phyloP scores from a whole-genome alignment of 53 echinoderm and acorn worm species.

The Glandiceps talaboti region DNA sequence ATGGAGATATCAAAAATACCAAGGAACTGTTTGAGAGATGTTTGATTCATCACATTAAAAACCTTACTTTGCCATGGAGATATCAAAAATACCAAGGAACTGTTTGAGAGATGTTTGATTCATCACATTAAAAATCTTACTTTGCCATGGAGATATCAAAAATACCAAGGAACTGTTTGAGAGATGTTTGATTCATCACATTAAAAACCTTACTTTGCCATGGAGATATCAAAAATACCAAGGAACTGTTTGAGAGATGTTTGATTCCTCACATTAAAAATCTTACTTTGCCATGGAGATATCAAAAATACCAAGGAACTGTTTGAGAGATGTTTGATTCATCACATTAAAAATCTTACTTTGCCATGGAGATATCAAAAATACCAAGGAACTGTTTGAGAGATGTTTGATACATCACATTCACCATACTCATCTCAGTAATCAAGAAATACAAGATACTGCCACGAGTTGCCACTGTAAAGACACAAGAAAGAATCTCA shows the following conservation, averaged over 20 bases:
- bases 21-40: background rate
- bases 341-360: slow-evolving; percentile 29
- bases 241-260: background rate
- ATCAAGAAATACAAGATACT: slow-evolving; percentile 98
- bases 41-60: background rate
- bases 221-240: background rate
- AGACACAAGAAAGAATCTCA: no score
- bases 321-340: no score
- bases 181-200: slow-evolving; percentile 96
- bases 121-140: slow-evolving; percentile 47
- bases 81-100: background rate
- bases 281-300: slow-evolving; percentile 85
- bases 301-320: no score
- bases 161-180: slow-evolving; percentile 88
- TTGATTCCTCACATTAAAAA: slow-evolving; percentile 22
- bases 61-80: background rate
- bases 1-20: background rate
- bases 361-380: slow-evolving; percentile 97
- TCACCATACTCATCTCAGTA: slow-evolving; percentile 99
- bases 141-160: slow-evolving; percentile 97
- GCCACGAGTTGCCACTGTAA: slow-evolving; percentile 84
- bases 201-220: slow-evolving; percentile 23
- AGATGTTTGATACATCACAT: slow-evolving; percentile 97
- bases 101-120: background rate
- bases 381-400: slow-evolving; percentile 92